Base-by-base conservation (phyloP, 2,888 invertebrate genomes). In the Ennomos quercinarius region DNA sequence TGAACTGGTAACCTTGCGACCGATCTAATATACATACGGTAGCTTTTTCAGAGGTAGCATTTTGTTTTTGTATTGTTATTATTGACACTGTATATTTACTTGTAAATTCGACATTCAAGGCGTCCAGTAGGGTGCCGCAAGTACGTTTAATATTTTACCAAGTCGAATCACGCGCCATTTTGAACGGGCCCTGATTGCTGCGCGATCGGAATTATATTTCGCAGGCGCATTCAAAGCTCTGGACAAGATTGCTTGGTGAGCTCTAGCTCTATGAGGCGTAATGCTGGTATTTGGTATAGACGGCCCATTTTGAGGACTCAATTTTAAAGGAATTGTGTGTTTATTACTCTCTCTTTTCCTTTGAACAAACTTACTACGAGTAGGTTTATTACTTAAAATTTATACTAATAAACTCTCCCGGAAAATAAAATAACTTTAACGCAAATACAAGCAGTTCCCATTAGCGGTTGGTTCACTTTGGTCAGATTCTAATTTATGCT, bases 131-230 rank as follows among this genome's bases (percentile, higher is more conserved):
- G 66, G 69, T 69, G 70, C 72, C 72, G 76, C 75, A 72, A 77
- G 81, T 80, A 85, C 83, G 84, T 86, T 87, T 87, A 85, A 89
- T 89, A 90, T 89, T 87, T 90, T 88, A 83, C 73, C 53, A 55
- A 93, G 86, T 91, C 93, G 75, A 73, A 87, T 91, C 93, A 93
- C 93, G 93, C 91, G 82, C 86, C 84, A 77, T 83, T 90, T 91
- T 91, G 91, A 92, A 93, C 93, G 83, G 90, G 73, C 81, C 83
- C 88, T 93, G 93, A 93, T 93, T 93, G 93, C 89, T 82, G 88
- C 84, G 87, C 89, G 85, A 93, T 92, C 91, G 89, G 85, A 92
- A 93, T 92, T 91, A 93, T 92, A 92, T 92, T 90, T 91, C 87
- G 83, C 83, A 80, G 82, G 86, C 85, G 89, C 89, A 91, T 91